These are phyloP conservation scores for Epinephelus awoara DNA, from an alignment of 2,797 vertebrate species.

Conservation along the genomic window DNA sequence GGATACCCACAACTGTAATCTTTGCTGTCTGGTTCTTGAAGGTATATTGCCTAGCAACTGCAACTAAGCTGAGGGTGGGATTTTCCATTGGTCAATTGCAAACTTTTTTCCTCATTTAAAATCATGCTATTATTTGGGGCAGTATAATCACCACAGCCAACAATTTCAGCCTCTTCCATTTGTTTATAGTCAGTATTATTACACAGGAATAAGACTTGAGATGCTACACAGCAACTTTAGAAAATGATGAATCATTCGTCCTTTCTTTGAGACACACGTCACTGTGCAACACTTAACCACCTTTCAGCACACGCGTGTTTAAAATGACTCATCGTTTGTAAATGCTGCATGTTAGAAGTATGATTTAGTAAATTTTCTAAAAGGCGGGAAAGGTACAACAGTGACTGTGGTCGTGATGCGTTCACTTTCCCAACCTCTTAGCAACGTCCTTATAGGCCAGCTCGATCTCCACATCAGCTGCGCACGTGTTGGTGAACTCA, in stretches of 20 bases:
- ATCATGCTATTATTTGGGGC: not conserved
- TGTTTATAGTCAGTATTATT: not conserved
- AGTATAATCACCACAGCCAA: not conserved
- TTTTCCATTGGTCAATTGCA: too few species aligned
- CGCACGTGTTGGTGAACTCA: constrained; percentile 96
- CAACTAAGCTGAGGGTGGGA: too few species aligned
- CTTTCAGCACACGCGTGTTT: constrained; percentile 3
- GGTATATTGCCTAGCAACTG: too few species aligned
- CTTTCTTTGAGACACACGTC: not conserved
- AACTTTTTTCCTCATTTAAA: not conserved
- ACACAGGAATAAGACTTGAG: not conserved
- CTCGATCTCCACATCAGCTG: constrained; percentile 94
- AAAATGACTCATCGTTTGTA: not conserved
- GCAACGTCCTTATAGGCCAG: constrained; percentile 95
- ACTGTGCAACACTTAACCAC: not conserved
- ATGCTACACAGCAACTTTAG: not conserved
- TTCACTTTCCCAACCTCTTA: constrained; percentile 91
- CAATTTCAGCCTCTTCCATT: not conserved
- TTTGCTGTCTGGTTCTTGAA: too few species aligned
- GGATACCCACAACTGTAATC: too few species aligned
- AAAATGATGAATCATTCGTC: not conserved
- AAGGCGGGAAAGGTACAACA: not conserved
- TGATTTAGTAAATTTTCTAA: not conserved
- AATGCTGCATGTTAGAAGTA: not conserved
- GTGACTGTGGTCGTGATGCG: not conserved